These are phyloP conservation scores for Ceratitis capitata DNA, from an alignment of 1,140 invertebrate species.

Conservation along the genomic window DNA sequence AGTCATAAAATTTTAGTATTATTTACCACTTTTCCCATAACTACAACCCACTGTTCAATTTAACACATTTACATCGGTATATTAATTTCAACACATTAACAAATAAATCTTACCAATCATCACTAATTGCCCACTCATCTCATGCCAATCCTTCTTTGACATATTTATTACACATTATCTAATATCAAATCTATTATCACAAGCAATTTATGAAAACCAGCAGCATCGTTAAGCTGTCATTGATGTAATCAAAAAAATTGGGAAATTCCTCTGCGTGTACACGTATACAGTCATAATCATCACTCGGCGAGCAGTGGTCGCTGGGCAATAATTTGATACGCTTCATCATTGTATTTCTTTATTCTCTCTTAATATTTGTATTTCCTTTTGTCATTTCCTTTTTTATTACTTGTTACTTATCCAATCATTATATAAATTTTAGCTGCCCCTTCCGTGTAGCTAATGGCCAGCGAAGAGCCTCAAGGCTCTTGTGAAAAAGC, in stretches of 20 bases:
- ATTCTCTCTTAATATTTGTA: background rate
- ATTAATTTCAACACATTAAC: background rate
- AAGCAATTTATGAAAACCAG: conserved; percentile 3
- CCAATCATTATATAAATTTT: background rate
- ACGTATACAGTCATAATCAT: background rate
- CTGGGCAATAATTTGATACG: background rate
- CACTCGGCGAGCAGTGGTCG: background rate
- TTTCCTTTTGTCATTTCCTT: background rate
- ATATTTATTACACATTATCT: background rate
- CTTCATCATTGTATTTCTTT: background rate
- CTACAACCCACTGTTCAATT: background rate
- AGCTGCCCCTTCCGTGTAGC: background rate
- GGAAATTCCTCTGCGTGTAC: background rate
- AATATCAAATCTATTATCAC: background rate
- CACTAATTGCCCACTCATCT: background rate
- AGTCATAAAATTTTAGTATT: too few species aligned
- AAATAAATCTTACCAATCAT: background rate
- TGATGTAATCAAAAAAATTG: background rate
- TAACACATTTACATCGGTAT: too few species aligned
- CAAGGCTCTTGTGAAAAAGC: background rate
- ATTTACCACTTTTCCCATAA: too few species aligned
- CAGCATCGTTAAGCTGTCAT: background rate
- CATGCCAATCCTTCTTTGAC: background rate
- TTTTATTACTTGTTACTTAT: background rate
- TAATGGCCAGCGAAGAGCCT: background rate